Base-by-base conservation (phyloP, 2,888 invertebrate species). In the Masnerella sp. region DNA sequence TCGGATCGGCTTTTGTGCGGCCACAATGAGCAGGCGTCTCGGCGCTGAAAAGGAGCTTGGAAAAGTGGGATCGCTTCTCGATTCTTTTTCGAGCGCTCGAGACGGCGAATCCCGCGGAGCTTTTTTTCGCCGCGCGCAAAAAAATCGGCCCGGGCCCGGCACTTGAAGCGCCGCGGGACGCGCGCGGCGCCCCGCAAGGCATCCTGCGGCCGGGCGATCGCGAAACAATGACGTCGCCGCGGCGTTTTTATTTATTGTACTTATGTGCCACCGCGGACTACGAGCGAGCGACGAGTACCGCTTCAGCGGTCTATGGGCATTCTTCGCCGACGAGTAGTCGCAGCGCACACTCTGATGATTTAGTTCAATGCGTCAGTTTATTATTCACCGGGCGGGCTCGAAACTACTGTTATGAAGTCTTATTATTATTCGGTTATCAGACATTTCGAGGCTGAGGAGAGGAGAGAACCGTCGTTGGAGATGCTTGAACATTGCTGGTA, bases 171-270 rank as follows among this genome's bases (percentile, higher is more conserved):
- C 62, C 40, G 68, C 71, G 76, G 74, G 81, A 81, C 80, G 81
- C 77, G 81, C 82, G 79, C 80, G 59, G 79, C 81, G 76, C 81
- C 81, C 82, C 77, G 79, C 72, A 70, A 75, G 72, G 68, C 72
- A 70, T 77, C 75, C 74, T 75, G 74, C 73, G 68, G 69, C 69
- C 76, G 67, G 77, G 74, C 83, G 83, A 83, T 83, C 77, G 77
- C 36, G 52, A 76, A 52, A 83, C 83, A 84, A 83, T 82, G 75
- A 71, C 34, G 80, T 74, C 74, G 77, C 80, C 79, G 74, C 77
- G 81, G 74, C 79, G 77, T 81, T 81, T 81, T 80, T 82, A 82
- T 80, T 83, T 82, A 82, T 82, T 81, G 80, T 82, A 82, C 80
- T 82, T 81, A 78, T 78, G 76, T 76, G 79, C 76, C 76, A 77